Percentiles rank a stretch among this genome's conserved stretches.
Conservation (phyloP, 2,797 vertebrate genomes). For the Cichlasoma orientale region DNA sequence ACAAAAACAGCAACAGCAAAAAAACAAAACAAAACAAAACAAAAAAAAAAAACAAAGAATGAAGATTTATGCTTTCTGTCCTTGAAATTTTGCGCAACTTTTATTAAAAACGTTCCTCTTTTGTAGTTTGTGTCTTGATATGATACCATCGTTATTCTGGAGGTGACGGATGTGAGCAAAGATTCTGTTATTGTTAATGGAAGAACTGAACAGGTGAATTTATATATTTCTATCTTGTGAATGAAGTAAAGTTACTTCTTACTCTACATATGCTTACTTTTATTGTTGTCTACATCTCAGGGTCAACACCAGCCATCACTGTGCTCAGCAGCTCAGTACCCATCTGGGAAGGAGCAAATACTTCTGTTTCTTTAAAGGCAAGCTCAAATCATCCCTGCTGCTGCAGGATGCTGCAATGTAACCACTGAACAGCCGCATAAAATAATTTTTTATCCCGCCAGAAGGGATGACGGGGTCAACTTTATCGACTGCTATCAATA, state of each 20-base stretch:
- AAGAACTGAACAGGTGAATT: constrained; percentile 70
- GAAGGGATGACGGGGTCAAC: constrained; percentile 67
- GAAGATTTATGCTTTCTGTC: not conserved
- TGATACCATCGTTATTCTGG: constrained; percentile 74
- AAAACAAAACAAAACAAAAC: not conserved
- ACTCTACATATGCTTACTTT: not conserved
- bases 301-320: constrained; percentile 56
- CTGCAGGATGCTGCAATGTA: not conserved
- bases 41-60: not conserved
- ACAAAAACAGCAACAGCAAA: not conserved
- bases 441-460: not conserved
- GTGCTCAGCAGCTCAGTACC: constrained; percentile 63
- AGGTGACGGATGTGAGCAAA: constrained; percentile 70
- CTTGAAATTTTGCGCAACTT: not conserved
- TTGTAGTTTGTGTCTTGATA: constrained; percentile 73
- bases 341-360: constrained; percentile 70
- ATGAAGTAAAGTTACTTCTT: not conserved
- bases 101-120: not conserved
- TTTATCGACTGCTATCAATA: constrained; percentile 73
- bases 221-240: not conserved
- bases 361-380: constrained; percentile 77
- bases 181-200: constrained; percentile 54
- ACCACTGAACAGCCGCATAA: not conserved
- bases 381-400: not conserved
- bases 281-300: constrained; percentile 13